phyloP scores from a whole-genome alignment of 2,888 invertebrate genomes.

The Aporophyla lueneburgensis region DNA sequence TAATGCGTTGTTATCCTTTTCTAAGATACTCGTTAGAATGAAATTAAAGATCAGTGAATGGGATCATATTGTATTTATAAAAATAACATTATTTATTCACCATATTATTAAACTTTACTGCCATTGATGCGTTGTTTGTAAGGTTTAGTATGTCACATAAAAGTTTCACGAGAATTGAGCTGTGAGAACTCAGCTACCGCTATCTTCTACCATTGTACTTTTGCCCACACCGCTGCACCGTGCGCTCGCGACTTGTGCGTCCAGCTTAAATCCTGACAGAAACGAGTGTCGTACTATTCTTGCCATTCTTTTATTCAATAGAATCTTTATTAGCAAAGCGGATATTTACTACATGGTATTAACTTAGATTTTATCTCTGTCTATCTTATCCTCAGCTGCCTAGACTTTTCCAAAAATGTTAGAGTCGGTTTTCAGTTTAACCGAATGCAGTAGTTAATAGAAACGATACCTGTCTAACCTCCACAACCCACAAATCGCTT shows the following conservation, averaged over 20 bases:
- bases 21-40: not conserved
- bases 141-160: not conserved
- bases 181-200: conserved; percentile 1
- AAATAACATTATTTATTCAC: not conserved
- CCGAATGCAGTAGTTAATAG: too few relatives aligned
- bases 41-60: not conserved
- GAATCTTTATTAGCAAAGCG: not conserved
- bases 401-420: too few relatives aligned
- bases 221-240: not conserved
- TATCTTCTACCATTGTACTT: conserved; percentile 26
- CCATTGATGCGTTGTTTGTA: not conserved
- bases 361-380: not conserved
- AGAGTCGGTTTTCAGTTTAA: too few relatives aligned
- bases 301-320: not conserved
- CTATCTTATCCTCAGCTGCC: not conserved
- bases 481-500: too few relatives aligned
- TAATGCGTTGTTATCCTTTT: too few relatives aligned
- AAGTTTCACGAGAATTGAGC: not conserved
- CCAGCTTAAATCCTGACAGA: conserved; percentile 51
- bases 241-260: conserved; percentile 20
- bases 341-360: not conserved
- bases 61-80: not conserved
- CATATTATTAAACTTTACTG: not conserved
- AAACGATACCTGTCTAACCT: too few relatives aligned
- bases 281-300: conserved; percentile 45